These are phyloP conservation scores for Sebastolobus alascanus DNA, from an alignment of 2,797 vertebrate genomes.

Conservation along the genomic window DNA sequence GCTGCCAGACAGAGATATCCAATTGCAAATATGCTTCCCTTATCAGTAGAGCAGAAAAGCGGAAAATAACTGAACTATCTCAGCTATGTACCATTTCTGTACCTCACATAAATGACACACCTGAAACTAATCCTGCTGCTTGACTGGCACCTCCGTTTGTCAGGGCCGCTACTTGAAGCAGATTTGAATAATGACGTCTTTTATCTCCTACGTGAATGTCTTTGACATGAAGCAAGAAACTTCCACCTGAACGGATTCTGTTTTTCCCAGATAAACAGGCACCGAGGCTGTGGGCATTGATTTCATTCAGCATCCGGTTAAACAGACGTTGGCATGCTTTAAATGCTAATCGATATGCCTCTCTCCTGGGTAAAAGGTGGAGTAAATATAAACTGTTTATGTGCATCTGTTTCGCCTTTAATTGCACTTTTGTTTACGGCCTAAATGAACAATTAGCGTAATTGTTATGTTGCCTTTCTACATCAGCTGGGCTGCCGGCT, in stretches of 20 bases:
- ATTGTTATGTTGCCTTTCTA: slow-evolving; percentile 56
- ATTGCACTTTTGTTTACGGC: slow-evolving; percentile 72
- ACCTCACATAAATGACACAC: slow-evolving; percentile 53
- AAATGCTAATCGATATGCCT: slow-evolving; percentile 74
- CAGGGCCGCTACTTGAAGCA: slow-evolving; percentile 39
- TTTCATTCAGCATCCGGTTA: slow-evolving; percentile 60
- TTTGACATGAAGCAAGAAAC: slow-evolving; percentile 46
- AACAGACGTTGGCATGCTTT: slow-evolving; percentile 66
- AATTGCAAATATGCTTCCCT: slow-evolving; percentile 28
- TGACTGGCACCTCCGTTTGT: slow-evolving; percentile 67
- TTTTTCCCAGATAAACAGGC: slow-evolving; percentile 61
- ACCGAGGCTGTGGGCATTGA: slow-evolving; percentile 43
- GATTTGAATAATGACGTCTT: slow-evolving; percentile 67
- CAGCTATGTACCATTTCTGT: slow-evolving; percentile 29
- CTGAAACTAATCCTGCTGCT: slow-evolving; percentile 62
- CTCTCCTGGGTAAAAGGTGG: slow-evolving; percentile 45
- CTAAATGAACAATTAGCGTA: slow-evolving; percentile 64
- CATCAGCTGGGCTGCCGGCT: slow-evolving; percentile 36
- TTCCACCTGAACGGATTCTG: slow-evolving; percentile 39
- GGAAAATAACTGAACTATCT: slow-evolving; percentile 42
- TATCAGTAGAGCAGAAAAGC: slow-evolving; percentile 47
- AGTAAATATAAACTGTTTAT: slow-evolving; percentile 70
- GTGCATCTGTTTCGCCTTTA: slow-evolving; percentile 61
- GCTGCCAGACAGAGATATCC: slow-evolving; percentile 42
- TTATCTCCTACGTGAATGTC: slow-evolving; percentile 49